Evolutionary conservation across 1,140 invertebrate genomes (phyloP).

Genomic region (Bombus pascuorum): DNA sequence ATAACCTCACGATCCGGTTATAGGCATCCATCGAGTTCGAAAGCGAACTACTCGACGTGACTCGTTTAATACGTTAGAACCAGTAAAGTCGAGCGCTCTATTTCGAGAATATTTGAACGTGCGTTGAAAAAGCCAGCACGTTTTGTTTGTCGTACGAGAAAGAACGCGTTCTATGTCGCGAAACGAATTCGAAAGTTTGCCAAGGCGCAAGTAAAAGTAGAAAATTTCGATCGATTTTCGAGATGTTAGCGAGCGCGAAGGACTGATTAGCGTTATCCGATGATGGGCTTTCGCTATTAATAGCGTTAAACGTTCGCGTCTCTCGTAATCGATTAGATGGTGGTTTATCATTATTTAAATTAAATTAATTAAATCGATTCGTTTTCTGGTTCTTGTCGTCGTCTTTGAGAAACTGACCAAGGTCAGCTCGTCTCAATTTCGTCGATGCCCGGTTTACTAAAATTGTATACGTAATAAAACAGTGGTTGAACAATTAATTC

Average conservation of each 20-base stretch:
- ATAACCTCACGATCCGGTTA: conserved; percentile 8
- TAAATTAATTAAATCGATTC: neutral
- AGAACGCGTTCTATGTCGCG: neutral
- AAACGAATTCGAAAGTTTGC: neutral
- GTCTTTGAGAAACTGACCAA: too few relatives aligned
- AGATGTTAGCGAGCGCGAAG: neutral
- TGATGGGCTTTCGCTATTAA: neutral
- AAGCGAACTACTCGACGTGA: neutral
- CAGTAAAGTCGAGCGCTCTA: too few relatives aligned
- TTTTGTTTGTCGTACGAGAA: neutral
- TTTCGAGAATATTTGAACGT: neutral
- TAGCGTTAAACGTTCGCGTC: neutral
- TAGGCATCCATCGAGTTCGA: conserved; percentile 14
- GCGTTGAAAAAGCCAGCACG: too few relatives aligned
- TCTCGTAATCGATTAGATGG: neutral
- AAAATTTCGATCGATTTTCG: neutral
- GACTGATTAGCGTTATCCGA: neutral
- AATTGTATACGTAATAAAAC: neutral
- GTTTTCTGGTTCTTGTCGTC: neutral
- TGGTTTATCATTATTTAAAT: too few relatives aligned
- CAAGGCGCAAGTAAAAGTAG: neutral
- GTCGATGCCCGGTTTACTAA: neutral
- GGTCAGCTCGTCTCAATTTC: too few relatives aligned
- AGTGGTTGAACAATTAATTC: neutral
- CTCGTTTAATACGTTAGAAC: neutral